Base-by-base conservation (phyloP, 92 coral and sea anemone species). In the Desmophyllum pertusum region DNA sequence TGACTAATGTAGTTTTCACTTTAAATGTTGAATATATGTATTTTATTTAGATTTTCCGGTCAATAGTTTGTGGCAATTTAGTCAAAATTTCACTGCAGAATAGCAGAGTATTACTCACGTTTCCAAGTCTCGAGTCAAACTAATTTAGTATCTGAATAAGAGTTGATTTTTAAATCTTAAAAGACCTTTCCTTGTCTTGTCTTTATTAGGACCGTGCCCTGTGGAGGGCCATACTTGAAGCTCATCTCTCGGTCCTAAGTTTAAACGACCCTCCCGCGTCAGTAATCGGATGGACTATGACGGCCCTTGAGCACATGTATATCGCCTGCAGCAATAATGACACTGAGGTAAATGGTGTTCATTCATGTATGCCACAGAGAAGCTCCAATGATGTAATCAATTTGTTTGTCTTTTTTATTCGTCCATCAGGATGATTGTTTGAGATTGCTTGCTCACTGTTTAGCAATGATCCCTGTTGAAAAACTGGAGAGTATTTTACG, bases 251-350 rank as follows among this genome's bases (percentile, higher is more conserved):
- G n/a, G 95, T 92, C 29, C 86, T 95, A 21, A 71, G 68, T 62
- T 72, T 93, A 81, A 83, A 52, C 18, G 98, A 94, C 1, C 94
- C 92, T 19, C 98, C 98, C 2, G 79, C 86, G 3, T 91, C 98
- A 17, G 88, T 93, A 68, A 83, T 90, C 38, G 77, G 93, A 6
- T 88, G 88, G 84, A 84, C 88, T 18, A 86, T 78, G 50, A 70
- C 93, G 1, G 73, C 95, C 41, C 82, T 91, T 6, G 86, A 89
- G 66, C 76, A 85, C 38, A 77, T 93, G 27, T 91, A 88, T 86
- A 57, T 59, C n/a, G 79, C 73, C 64, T 70, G 66, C 77, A 69
- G 64, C 18, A 41, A 52, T 64, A 64, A 82, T 65, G 42, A 27
- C 35, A 23, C 38, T 30, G 29, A 80, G 83, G 92, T 83, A 59